Conservation (phyloP, 2,888 invertebrate species). For the Drosophila antonietae region DNA sequence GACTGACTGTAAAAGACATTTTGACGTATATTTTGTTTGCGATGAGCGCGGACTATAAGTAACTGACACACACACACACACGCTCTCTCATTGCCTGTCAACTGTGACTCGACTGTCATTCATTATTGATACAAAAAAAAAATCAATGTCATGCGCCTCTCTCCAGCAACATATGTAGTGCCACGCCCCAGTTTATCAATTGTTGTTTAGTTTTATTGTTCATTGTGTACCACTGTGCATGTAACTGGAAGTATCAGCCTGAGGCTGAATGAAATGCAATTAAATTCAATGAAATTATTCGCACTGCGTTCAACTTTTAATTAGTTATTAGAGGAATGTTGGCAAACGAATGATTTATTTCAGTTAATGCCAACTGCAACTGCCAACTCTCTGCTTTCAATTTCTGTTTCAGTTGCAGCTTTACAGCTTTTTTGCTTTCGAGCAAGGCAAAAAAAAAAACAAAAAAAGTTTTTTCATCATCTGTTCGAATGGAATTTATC, state of each 20-base stretch:
- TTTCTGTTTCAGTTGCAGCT: slow-evolving; percentile 42
- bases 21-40: slow-evolving; percentile 9
- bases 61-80: not conserved
- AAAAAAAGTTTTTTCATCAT: slow-evolving; percentile 25
- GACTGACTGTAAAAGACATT: slow-evolving; percentile 16
- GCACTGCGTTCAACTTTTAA: slow-evolving; percentile 62
- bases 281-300: slow-evolving; percentile 51
- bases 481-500: slow-evolving; percentile 65
- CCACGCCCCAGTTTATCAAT: slow-evolving; percentile 14
- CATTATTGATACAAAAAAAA: slow-evolving; percentile 48
- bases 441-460: too few species aligned
- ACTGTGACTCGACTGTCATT: slow-evolving; percentile 38
- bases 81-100: slow-evolving; percentile 3
- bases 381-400: slow-evolving; percentile 37
- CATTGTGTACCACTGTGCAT: not conserved
- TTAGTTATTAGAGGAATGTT: slow-evolving; percentile 62
- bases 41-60: slow-evolving; percentile 11
- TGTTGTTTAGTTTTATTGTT: slow-evolving; percentile 23
- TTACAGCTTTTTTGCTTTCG: slow-evolving; percentile 18
- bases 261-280: slow-evolving; percentile 7
- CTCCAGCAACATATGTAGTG: not conserved
- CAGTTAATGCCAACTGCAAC: slow-evolving; percentile 40
- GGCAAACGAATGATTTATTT: slow-evolving; percentile 43
- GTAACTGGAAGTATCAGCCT: not conserved
- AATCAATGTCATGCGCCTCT: slow-evolving; percentile 36